Evolutionary conservation across 2,888 invertebrate species (phyloP), one percentile per base, ranked within the genome.

Genomic region (Shargacucullia verbasci): DNA sequence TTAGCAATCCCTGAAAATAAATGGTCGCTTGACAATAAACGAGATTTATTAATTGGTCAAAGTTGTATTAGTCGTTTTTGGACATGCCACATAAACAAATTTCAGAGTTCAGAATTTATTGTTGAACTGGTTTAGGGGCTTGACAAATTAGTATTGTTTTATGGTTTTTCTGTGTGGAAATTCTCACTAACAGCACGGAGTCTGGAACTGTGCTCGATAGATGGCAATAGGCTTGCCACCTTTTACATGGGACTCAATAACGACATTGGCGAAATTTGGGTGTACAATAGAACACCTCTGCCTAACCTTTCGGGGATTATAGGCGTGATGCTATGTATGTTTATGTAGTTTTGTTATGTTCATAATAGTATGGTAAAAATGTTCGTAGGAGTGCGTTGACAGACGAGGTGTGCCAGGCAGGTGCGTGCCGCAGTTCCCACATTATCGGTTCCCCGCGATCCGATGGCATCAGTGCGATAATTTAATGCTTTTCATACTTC

Each of bases 1-100:
- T 93, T 91, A 92, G 92, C 91, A 88, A 92, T 85, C 88, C 85
- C 86, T 83, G 84, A 86, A 87, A 88, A 89, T 90, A 86, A 89
- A 88, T 84, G 88, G 85, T 79, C 86, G 85, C 88, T 92, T 83
- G 84, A 88, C 83, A 87, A 87, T 88, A 85, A 91, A 87, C 85
- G 89, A 87, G 91, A 92, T 92, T 92, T 90, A 87, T 89, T 83
- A 81, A 81, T 82, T 81, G 78, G 67, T 69, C 70, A 59, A 73
- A 69, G 47, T 66, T 56, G 41, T 65, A 66, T n/a, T n/a, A n/a
- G n/a, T n/a, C 47, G 58, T 44, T 69, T 56, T 13, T 58, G 33
- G 37, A 40, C 50, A 56, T 35, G 60, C 20, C 49, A 47, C 48
- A 43, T 58, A 57, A 46, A 47, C 45, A 50, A 43, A 37, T 37